phyloP scores from a whole-genome alignment of 2,888 invertebrate species.

The Norana najaformis region DNA sequence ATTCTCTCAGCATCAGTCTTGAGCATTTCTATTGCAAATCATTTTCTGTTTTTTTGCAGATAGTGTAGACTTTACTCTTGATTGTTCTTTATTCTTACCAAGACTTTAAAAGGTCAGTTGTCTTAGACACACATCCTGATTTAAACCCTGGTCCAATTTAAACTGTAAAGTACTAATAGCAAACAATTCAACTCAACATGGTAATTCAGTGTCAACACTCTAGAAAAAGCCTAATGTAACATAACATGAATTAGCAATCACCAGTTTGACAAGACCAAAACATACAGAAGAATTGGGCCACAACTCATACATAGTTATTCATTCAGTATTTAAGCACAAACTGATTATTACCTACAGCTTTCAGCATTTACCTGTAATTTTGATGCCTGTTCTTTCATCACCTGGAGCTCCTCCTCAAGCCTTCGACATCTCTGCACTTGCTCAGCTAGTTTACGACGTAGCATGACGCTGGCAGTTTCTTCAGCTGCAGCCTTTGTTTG shows the following conservation, averaged over 20 bases:
- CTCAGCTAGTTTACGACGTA: slow-evolving; percentile 13
- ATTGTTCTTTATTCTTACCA: background rate
- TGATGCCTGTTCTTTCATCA: background rate
- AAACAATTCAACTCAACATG: background rate
- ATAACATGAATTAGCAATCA: background rate
- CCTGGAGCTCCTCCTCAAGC: slow-evolving; percentile 13
- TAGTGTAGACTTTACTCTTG: background rate
- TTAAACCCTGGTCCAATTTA: background rate
- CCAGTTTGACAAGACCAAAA: background rate
- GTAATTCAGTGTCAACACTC: background rate
- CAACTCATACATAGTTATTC: background rate
- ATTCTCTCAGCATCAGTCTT: background rate
- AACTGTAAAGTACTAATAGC: background rate
- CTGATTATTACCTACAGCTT: background rate
- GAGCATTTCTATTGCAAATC: background rate
- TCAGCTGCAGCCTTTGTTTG: background rate
- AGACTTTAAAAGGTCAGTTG: background rate
- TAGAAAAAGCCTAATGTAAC: background rate
- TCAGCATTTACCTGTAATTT: slow-evolving; percentile 13
- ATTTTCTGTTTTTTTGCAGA: background rate
- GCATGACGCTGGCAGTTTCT: background rate
- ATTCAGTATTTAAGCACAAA: background rate
- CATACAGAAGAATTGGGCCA: background rate
- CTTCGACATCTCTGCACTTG: background rate
- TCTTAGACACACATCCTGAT: background rate